These are phyloP conservation scores for Acipenser oxyrinchus DNA, from an alignment of 2,797 vertebrate genomes.

Conservation along the genomic window DNA sequence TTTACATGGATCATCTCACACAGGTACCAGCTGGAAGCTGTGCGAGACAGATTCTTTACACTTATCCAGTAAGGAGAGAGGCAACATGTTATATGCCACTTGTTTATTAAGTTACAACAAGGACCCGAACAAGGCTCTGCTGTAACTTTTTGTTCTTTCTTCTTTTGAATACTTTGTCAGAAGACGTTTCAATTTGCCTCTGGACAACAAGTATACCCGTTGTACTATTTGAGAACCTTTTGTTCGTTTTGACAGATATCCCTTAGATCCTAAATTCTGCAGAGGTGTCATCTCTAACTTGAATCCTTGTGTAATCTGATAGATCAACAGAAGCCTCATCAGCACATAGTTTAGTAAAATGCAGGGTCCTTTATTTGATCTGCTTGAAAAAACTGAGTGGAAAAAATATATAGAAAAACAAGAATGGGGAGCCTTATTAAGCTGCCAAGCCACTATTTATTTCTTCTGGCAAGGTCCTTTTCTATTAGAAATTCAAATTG, in stretches of 20 bases:
- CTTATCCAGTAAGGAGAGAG: too few relatives aligned
- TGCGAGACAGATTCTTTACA: too few relatives aligned
- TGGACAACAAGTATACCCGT: background rate
- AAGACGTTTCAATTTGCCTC: background rate
- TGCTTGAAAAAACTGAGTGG: conserved; percentile 1
- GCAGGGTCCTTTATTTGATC: conserved; percentile 3
- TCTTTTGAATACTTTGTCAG: background rate
- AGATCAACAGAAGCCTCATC: conserved; percentile 3
- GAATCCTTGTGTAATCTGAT: conserved; percentile 8
- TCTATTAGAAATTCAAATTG: conserved; percentile 9
- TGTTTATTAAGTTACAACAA: too few relatives aligned
- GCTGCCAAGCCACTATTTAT: background rate
- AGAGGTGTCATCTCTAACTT: background rate
- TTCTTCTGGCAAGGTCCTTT: background rate
- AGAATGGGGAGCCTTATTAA: background rate
- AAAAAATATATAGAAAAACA: background rate
- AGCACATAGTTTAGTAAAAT: conserved; percentile 2
- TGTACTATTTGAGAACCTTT: background rate
- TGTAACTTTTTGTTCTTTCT: too few relatives aligned
- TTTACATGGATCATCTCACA: too few relatives aligned
- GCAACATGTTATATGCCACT: too few relatives aligned
- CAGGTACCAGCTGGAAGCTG: too few relatives aligned
- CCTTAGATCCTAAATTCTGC: background rate
- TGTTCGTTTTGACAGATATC: background rate
- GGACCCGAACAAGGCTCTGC: too few relatives aligned